These are phyloP conservation scores for Torymus auratus DNA, from an alignment of 2,888 invertebrate genomes.

Conservation along the genomic window DNA sequence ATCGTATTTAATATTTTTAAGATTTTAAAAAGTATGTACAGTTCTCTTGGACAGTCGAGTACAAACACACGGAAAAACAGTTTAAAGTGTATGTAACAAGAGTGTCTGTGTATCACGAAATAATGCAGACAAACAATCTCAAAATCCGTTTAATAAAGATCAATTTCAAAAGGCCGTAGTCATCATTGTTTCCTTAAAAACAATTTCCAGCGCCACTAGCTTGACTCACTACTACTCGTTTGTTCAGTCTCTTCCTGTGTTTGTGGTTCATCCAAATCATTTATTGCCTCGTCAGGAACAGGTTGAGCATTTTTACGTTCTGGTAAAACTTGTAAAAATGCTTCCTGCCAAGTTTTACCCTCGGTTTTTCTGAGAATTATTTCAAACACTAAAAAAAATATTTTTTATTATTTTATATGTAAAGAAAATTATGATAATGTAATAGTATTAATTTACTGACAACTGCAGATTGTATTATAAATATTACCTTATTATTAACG, in stretches of 20 bases:
- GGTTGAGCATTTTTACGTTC: conserved; percentile 84
- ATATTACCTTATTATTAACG: background rate
- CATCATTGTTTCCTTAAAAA: conserved; percentile 30
- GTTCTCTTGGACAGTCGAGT: conserved; percentile 60
- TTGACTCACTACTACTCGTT: conserved; percentile 35
- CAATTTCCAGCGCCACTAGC: conserved; percentile 46
- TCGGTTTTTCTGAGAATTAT: conserved; percentile 87
- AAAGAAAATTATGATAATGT: background rate
- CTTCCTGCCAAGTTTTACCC: conserved; percentile 87
- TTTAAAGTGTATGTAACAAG: conserved; percentile 53
- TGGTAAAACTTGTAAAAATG: conserved; percentile 87
- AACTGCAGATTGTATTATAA: conserved; percentile 7
- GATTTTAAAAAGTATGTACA: conserved; percentile 64
- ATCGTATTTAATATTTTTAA: conserved; percentile 67
- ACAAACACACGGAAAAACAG: conserved; percentile 49
- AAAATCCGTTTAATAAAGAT: conserved; percentile 56
- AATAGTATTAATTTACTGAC: background rate
- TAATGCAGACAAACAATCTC: conserved; percentile 50
- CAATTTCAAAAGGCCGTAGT: conserved; percentile 46
- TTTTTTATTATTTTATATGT: conserved; percentile 6
- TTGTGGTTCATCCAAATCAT: conserved; percentile 46
- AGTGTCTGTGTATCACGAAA: conserved; percentile 46
- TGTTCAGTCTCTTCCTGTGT: conserved; percentile 38
- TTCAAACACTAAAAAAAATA: conserved; percentile 84
- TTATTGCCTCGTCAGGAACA: conserved; percentile 63